Base-by-base conservation (phyloP, 1,140 invertebrate genomes). In the Cryptotermes secundus region DNA sequence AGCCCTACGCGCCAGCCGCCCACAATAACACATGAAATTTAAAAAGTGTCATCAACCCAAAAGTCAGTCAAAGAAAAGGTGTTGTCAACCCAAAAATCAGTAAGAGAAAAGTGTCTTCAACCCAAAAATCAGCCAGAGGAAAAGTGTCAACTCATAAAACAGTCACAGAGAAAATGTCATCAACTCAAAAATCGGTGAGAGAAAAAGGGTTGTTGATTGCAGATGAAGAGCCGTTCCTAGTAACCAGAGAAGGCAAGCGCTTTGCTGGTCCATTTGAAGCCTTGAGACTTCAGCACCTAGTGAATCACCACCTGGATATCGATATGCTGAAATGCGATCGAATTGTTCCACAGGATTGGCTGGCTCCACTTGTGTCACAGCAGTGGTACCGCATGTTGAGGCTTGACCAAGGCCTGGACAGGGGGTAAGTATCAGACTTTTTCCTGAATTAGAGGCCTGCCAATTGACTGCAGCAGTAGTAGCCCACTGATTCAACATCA, bases 351-450 rank as follows among this genome's bases (percentile, higher is more conserved):
- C 89, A 92, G 59, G 91, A 91, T 19, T 96, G 95, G 94, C 86
- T 96, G 9, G 90, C 93, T 85, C 89, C 91, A 42, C 92, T 93
- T 65, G 93, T 94, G 84, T 91, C 92, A 87, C 91, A 92, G 80
- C 94, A 95, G 85, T 96, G 95, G 95, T 90, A 93, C 85, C 91
- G 93, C 79, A 92, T 96, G 88, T 88, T 96, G 35, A 90, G 91
- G 85, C 91, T 96, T 65, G 94, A 95, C 88, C 93, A 95, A 86
- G 93, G 93, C 81, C 91, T 92, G 85, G 95, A 96, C 86, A 92
- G 91, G 87, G 94, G 95, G 93, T 94, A 89, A 90, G 88, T 88
- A 80, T 84, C 82, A 34, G 2, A 7, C 16, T 0, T 19, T 79
- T 83, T 80, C 9, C 3, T 22, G 3, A 49, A 49, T 19, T 49